Base-by-base conservation (phyloP, 2,888 invertebrate genomes). In the Carpatolechia fugitivella region DNA sequence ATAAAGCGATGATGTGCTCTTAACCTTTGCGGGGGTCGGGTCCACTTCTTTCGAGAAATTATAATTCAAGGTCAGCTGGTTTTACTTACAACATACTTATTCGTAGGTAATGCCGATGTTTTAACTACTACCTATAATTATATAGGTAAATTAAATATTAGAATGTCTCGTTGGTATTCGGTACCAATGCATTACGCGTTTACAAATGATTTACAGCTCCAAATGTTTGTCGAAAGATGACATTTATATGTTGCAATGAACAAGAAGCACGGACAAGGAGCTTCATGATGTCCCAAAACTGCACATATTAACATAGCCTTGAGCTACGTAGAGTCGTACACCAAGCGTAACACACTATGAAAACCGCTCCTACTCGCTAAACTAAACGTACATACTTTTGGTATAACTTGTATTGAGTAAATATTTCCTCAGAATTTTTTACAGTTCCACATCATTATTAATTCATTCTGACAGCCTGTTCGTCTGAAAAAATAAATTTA, bases 1-100 rank as follows among this genome's bases (percentile, higher is more conserved):
- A 84, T 82, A 85, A 84, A 83, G 76, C 18, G 40, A 41, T 80
- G 77, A 84, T 82, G 80, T 80, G 79, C 80, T 80, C 78, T 82
- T 86, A 85, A 87, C 87, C 87, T 88, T 88, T 84, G 70, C 74
- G 82, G 74, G 82, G 83, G 86, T 84, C 84, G 65, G 63, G 56
- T 72, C 65, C 70, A 74, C 70, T 74, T 75, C 73, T 77, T 74
- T 82, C 75, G 78, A 80, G 83, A 86, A 88, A 85, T 85, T 84
- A 80, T 72, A 66, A 80, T 80, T 80, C 81, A 87, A 85, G 85
- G 87, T 74, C 76, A 64, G 58, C 73, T 60, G 65, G 76, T 75
- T 78, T 72, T 76, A 56, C 59, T 52, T 52, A 52, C 52, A 30
- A 41, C 52, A 52, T 31, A 52, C 40, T 6, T 40, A 18, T 14